A percentile compares a stretch with the other conserved stretches of the same genome.
These are phyloP conservation scores for Carposina sasakii DNA, from an alignment of 1,140 invertebrate species.

Conservation along the genomic window DNA sequence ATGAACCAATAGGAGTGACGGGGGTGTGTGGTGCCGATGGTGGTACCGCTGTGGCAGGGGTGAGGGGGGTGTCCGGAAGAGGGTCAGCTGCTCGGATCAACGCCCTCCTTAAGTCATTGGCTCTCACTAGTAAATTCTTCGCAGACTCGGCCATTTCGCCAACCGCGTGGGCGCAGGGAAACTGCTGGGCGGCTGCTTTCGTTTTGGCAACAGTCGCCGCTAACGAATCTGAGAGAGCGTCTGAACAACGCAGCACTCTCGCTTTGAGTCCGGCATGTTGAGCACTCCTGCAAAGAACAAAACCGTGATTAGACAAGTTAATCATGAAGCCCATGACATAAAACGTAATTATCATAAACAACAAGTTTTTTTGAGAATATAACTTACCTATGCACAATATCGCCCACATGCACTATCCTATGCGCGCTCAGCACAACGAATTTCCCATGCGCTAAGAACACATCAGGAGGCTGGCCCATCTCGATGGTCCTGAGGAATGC, in stretches of 20 bases:
- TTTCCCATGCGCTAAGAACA: slow-evolving; percentile 94
- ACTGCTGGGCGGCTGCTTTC: slow-evolving; percentile 91
- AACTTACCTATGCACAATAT: slow-evolving; percentile 83
- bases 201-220: slow-evolving; percentile 90
- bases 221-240: slow-evolving; percentile 87
- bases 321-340: too few relatives aligned
- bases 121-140: slow-evolving; percentile 39
- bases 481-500: slow-evolving; percentile 93
- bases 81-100: slow-evolving; percentile 52
- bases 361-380: too few relatives aligned
- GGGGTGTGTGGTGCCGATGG: slow-evolving; percentile 44
- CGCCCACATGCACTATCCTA: slow-evolving; percentile 93
- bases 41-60: slow-evolving; percentile 47
- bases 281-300: slow-evolving; percentile 75
- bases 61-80: slow-evolving; percentile 30
- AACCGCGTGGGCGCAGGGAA: slow-evolving; percentile 90
- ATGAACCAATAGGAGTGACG: slow-evolving; percentile 47
- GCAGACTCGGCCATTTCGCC: slow-evolving; percentile 96
- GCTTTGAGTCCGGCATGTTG: slow-evolving; percentile 80
- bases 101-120: slow-evolving; percentile 46
- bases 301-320: background rate
- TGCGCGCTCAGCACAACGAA: slow-evolving; percentile 95
- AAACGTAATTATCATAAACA: too few relatives aligned
- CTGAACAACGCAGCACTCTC: slow-evolving; percentile 84
- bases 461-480: slow-evolving; percentile 93